Conservation (phyloP, 2,888 invertebrate species). For the Chromoteleia sp. region DNA sequence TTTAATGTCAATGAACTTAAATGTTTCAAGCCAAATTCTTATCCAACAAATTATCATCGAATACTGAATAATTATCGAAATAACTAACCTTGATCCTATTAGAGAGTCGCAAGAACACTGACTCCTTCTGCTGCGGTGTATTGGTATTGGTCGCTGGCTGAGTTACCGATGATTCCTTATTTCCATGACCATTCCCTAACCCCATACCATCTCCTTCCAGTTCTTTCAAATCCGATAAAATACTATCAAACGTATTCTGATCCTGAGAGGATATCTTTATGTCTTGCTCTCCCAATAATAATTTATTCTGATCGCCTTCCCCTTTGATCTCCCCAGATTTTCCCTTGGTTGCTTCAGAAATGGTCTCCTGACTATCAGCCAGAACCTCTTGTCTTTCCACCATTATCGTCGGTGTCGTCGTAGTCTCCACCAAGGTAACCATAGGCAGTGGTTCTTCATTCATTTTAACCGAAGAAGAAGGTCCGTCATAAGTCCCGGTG, state of each 20-base stretch:
- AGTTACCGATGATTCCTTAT: conserved; percentile 80
- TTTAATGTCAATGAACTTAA: too few relatives aligned
- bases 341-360: conserved; percentile 12
- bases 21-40: not conserved
- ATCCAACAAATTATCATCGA: not conserved
- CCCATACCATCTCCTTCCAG: conserved; percentile 77
- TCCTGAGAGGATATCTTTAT: conserved; percentile 76
- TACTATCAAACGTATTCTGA: conserved; percentile 80
- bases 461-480: conserved; percentile 68
- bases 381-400: conserved; percentile 35
- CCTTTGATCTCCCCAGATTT: conserved; percentile 29
- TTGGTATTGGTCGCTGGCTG: conserved; percentile 80
- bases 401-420: conserved; percentile 27
- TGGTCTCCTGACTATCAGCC: conserved; percentile 18
- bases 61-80: not conserved
- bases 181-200: conserved; percentile 79
- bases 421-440: conserved; percentile 37
- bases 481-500: conserved; percentile 45
- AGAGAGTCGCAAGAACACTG: conserved; percentile 97
- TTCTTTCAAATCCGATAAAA: conserved; percentile 82
- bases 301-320: conserved; percentile 63
- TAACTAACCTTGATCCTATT: conserved; percentile 95
- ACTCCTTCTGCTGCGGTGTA: conserved; percentile 91
- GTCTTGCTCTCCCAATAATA: conserved; percentile 66
- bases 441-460: conserved; percentile 72